These are phyloP conservation scores for Drosophila burlai DNA, from an alignment of 1,140 invertebrate species.

Conservation along the genomic window DNA sequence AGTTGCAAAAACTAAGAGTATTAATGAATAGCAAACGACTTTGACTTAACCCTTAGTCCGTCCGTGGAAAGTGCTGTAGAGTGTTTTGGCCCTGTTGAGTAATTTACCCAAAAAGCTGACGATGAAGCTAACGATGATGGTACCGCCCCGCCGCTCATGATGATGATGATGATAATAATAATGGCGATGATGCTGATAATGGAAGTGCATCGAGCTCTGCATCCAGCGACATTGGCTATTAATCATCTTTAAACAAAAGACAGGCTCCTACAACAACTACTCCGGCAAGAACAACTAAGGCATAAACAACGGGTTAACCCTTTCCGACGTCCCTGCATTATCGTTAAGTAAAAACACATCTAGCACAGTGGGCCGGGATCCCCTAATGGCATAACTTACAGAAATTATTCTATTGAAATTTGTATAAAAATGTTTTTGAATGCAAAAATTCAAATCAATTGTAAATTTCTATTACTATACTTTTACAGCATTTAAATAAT, in stretches of 20 bases:
- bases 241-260: slow-evolving; percentile 83
- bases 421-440: neutral
- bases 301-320: slow-evolving; percentile 82
- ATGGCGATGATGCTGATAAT: slow-evolving; percentile 64
- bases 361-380: slow-evolving; percentile 36
- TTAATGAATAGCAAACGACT: slow-evolving; percentile 83
- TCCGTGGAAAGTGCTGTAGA: slow-evolving; percentile 9
- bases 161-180: slow-evolving; percentile 18
- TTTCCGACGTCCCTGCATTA: slow-evolving; percentile 68
- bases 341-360: slow-evolving; percentile 56
- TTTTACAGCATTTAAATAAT: no score
- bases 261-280: slow-evolving; percentile 55
- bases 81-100: slow-evolving; percentile 66
- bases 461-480: no score
- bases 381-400: no score
- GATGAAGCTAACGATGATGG: slow-evolving; percentile 41
- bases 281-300: slow-evolving; percentile 65
- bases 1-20: slow-evolving; percentile 69
- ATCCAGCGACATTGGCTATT: slow-evolving; percentile 80
- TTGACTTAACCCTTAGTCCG: slow-evolving; percentile 51
- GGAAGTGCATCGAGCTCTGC: slow-evolving; percentile 74
- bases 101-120: slow-evolving; percentile 71
- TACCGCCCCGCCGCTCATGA: neutral
- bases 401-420: neutral
- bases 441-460: no score